Conservation (phyloP, 2,888 invertebrate genomes). For the Agrochola macilenta region DNA sequence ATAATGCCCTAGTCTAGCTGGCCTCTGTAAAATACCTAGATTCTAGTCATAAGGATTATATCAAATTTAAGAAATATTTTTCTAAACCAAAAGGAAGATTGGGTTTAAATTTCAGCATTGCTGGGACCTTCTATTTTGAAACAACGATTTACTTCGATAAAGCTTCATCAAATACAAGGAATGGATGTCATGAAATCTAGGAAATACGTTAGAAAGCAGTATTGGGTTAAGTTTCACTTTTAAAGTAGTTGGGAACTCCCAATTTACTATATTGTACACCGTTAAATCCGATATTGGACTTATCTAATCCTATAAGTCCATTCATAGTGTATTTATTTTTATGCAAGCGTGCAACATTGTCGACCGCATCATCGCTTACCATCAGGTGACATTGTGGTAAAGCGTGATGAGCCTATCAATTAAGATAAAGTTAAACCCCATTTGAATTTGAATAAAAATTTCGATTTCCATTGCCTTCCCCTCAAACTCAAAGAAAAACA, state of each 20-base stretch:
- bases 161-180: neutral
- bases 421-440: neutral
- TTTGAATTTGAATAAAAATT: neutral
- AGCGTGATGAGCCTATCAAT: neutral
- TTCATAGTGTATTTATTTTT: neutral
- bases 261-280: neutral
- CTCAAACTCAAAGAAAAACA: constrained; percentile 15
- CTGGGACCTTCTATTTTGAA: neutral
- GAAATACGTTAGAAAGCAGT: no score
- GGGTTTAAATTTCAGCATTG: neutral
- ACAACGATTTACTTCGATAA: neutral
- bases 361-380: neutral
- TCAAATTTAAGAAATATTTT: neutral
- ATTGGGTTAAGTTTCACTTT: neutral
- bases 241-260: neutral
- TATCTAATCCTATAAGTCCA: neutral
- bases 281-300: neutral
- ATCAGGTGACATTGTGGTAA: neutral
- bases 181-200: neutral
- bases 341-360: neutral
- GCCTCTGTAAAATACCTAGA: constrained; percentile 16
- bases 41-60: neutral
- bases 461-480: constrained; percentile 32
- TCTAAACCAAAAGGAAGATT: neutral
- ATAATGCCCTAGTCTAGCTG: constrained; percentile 7